phyloP scores from a whole-genome alignment of 1,140 invertebrate genomes.

The Elymnias hypermnestra region DNA sequence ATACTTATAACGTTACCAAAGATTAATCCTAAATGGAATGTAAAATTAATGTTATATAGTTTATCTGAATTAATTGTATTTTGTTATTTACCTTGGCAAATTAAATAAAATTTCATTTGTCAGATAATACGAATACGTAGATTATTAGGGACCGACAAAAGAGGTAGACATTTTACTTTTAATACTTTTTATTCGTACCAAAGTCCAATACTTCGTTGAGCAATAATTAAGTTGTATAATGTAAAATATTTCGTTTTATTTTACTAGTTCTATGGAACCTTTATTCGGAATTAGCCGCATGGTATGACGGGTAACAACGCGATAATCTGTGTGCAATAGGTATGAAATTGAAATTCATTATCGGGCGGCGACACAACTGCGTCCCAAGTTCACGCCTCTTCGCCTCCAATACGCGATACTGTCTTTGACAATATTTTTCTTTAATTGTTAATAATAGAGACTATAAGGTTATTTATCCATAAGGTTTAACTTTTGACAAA shows the following conservation, averaged over 20 bases:
- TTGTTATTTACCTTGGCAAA: too few species aligned
- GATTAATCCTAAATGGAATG: too few species aligned
- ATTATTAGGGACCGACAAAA: background rate
- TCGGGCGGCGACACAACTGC: slow-evolving; percentile 58
- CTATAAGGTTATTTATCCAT: too few species aligned
- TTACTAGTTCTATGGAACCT: slow-evolving; percentile 2
- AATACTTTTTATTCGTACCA: too few species aligned
- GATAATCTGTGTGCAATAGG: slow-evolving; percentile 40
- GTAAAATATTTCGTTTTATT: too few species aligned
- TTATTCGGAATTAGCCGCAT: slow-evolving; percentile 19
- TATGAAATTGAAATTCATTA: slow-evolving; percentile 75
- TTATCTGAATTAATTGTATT: too few species aligned
- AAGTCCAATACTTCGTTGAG: too few species aligned
- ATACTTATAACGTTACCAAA: too few species aligned
- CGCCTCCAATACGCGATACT: slow-evolving; percentile 12
- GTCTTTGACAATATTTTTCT: background rate
- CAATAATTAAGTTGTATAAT: too few species aligned
- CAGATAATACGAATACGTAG: background rate
- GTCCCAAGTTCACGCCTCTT: slow-evolving; percentile 29
- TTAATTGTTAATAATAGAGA: background rate
- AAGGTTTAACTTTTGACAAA: too few species aligned
- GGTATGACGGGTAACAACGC: slow-evolving; percentile 21
- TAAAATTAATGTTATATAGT: too few species aligned
- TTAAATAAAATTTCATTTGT: background rate
- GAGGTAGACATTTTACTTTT: background rate